phyloP scores from a whole-genome alignment of 2,113 vertebrate genomes.

The Deroptyus accipitrinus region DNA sequence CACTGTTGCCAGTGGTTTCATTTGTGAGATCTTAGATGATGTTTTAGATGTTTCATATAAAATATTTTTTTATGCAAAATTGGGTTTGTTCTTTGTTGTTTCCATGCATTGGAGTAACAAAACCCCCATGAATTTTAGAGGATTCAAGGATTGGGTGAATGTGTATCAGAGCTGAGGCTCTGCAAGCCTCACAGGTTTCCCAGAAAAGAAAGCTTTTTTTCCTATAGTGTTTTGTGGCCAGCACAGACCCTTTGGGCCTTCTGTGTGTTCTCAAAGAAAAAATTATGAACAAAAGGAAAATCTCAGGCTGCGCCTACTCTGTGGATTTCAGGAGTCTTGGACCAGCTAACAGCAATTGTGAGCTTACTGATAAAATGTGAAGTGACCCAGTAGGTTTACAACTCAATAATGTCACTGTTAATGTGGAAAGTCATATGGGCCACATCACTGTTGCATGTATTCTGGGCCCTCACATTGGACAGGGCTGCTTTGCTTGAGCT shows the following conservation, averaged over 20 bases:
- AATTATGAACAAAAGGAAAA: background rate
- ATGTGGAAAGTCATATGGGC: background rate
- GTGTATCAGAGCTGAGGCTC: background rate
- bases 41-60: background rate
- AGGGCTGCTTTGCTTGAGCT: fast-evolving
- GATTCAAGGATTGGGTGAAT: background rate
- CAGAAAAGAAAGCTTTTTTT: background rate
- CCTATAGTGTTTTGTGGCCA: background rate
- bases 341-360: background rate
- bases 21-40: background rate
- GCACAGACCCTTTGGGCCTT: background rate
- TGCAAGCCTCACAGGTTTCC: background rate
- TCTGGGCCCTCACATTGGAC: background rate
- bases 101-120: background rate
- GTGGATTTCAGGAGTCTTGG: background rate
- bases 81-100: background rate
- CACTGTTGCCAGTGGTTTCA: background rate
- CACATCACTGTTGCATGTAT: background rate
- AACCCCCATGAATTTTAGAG: background rate
- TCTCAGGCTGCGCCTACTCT: background rate
- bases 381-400: background rate
- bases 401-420: background rate
- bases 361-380: background rate
- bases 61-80: background rate
- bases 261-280: background rate